Conservation (phyloP, 2,797 vertebrate genomes). For the Acipenser transmontanus region DNA sequence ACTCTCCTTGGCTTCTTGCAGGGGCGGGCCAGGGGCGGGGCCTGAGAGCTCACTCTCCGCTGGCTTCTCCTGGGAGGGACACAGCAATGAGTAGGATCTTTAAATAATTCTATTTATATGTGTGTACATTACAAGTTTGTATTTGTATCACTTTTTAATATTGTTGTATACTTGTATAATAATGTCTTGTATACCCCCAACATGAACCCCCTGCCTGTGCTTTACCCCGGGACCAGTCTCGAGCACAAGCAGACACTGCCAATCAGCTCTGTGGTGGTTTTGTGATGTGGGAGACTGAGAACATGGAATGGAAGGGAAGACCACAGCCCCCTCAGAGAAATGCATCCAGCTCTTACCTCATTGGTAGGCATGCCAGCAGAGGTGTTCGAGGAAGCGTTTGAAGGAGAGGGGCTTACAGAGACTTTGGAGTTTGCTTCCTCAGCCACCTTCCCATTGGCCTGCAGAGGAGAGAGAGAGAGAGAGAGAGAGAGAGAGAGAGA, state of each 20-base stretch:
- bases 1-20: constrained; percentile 9
- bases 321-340: not conserved
- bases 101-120: no score
- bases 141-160: no score
- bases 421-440: constrained; percentile 48
- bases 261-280: no score
- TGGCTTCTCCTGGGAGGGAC: no score
- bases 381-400: constrained; percentile 55
- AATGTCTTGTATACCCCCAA: no score
- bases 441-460: constrained; percentile 48
- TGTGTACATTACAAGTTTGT: no score
- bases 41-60: not conserved
- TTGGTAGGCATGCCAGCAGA: constrained; percentile 24
- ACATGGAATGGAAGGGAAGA: not conserved
- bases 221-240: no score
- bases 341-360: not conserved
- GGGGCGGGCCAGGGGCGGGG: no score
- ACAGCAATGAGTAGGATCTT: no score
- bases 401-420: constrained; percentile 58
- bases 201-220: no score
- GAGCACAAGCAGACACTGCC: no score
- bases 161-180: no score
- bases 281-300: not conserved
- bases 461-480: constrained; percentile 13
- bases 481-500: not conserved